Base-by-base conservation (phyloP, 2,888 invertebrate species). In the Crioceris asparagi region DNA sequence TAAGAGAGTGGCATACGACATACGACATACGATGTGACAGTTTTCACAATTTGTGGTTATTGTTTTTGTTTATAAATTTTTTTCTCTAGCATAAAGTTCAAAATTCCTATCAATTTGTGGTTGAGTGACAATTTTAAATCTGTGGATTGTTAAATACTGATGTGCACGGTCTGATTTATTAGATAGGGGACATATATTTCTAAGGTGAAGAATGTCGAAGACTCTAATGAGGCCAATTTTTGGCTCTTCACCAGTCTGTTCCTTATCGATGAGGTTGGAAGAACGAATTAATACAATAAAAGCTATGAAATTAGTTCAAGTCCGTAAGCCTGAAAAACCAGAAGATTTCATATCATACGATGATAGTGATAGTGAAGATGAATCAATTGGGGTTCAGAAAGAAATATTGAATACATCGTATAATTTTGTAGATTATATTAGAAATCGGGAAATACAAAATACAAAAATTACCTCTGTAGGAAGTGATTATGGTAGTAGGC, bases 271-370 rank as follows among this genome's bases (percentile, higher is more conserved):
- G 43, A 75, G 87, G 46, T 65, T 87, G 35, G 83, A 85, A 51
- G 85, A 87, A 51, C 72, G 86, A 41, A 69, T 74, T 47, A 75
- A 76, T 0, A 78, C 78, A 57, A 74, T 74, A 4, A 75, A 73
- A 58, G 77, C 75, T 32, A 53, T 71, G 43, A 70, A 71, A 67
- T 67, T 79, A 65, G 85, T 85, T 57, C 75, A 82, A 50, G 77
- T 79, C 47, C 67, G 85, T 27, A 86, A 86, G 55, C 80, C 87
- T 0, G 88, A 88, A 48, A 88, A 88, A 55, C 85, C 85, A 0
- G 88, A 90, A 57, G 90, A 90, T 65, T 90, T 90, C 66, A 83
- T 90, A 7, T 83, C 83, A 45, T 90, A 90, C 56, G 86, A 88
- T 16, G 86, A 87, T 53, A 84, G 84, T 40, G 87, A 87, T 46